Evolutionary conservation across 2,113 vertebrate genomes (phyloP).

Genomic region (Anhinga rufa): DNA sequence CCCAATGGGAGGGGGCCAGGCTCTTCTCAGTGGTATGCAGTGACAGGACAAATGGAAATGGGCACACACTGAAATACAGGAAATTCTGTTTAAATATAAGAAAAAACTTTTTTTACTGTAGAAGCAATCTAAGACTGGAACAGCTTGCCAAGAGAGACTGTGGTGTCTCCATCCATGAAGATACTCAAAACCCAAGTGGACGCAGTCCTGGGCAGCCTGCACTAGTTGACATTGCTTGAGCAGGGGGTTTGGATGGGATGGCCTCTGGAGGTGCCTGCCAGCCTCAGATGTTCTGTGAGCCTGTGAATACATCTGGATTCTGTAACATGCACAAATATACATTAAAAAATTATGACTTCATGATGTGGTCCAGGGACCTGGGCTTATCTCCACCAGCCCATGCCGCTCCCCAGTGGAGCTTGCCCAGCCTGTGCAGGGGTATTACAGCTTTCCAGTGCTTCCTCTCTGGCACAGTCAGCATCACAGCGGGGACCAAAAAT

Average conservation of each 20-base stretch:
- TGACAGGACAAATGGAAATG: neutral
- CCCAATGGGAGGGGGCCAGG: neutral
- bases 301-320: neutral
- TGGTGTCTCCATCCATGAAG: neutral
- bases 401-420: neutral
- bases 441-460: neutral
- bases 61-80: neutral
- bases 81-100: neutral
- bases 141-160: neutral
- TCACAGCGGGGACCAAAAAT: neutral
- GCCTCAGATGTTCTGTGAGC: neutral
- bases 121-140: neutral
- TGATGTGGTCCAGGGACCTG: fast-evolving
- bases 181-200: neutral
- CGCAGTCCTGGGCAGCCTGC: neutral
- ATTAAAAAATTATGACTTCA: neutral
- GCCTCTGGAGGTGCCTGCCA: neutral
- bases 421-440: neutral
- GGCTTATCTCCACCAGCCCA: neutral
- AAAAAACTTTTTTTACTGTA: neutral
- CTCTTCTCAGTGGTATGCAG: neutral
- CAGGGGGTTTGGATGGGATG: fast-evolving
- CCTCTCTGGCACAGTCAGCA: neutral
- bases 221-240: neutral
- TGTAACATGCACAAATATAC: neutral